Conservation (phyloP, 2,888 invertebrate species). For the Tortricodes alternella region DNA sequence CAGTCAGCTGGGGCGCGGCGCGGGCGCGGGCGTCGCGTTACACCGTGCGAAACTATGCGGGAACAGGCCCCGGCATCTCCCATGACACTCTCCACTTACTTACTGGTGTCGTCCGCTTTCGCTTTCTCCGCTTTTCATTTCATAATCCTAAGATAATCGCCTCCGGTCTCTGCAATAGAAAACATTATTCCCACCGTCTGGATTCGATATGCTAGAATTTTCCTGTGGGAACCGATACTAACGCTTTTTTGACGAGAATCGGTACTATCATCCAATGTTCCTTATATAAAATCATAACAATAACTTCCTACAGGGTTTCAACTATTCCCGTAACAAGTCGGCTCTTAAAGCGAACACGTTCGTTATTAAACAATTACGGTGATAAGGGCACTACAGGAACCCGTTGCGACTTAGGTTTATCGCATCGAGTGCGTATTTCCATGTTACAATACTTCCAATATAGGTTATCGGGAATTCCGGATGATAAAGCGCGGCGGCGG, state of each 20-base stretch:
- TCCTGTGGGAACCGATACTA: constrained; percentile 25
- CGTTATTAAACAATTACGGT: constrained; percentile 1
- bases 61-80: constrained; percentile 42
- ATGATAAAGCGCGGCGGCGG: constrained; percentile 62
- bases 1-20: constrained; percentile 36
- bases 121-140: constrained; percentile 38
- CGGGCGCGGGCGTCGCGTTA: constrained; percentile 52
- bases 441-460: constrained; percentile 61
- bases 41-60: constrained; percentile 72
- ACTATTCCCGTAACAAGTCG: background rate
- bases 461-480: constrained; percentile 79
- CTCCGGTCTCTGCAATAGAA: background rate
- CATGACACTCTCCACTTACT: constrained; percentile 44
- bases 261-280: background rate
- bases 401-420: constrained; percentile 64
- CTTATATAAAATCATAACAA: background rate
- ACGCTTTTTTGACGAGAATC: background rate
- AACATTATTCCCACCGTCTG: constrained; percentile 19
- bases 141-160: constrained; percentile 15
- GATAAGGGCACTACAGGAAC: constrained; percentile 53
- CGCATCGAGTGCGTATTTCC: constrained; percentile 65
- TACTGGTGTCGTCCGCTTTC: constrained; percentile 37
- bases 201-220: constrained; percentile 4
- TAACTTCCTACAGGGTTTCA: background rate
- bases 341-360: background rate